phyloP scores from a whole-genome alignment of 2,888 invertebrate genomes.

The Ischnus inquisitorius region DNA sequence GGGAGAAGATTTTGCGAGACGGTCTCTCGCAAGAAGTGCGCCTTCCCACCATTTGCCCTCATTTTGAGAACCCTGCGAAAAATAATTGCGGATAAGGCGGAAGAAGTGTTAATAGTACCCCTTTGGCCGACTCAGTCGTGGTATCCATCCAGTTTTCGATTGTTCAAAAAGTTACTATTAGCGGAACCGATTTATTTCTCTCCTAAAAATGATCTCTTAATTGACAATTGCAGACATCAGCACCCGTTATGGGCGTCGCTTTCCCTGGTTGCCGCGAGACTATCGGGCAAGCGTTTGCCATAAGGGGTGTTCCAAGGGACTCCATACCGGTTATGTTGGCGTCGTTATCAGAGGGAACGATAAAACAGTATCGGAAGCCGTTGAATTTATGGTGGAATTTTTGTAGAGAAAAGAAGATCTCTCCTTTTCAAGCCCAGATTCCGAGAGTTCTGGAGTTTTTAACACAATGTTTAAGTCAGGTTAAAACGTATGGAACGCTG shows the following conservation, averaged over 20 bases:
- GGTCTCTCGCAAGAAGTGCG: constrained; percentile 34
- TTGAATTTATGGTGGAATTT: constrained; percentile 73
- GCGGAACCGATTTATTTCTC: constrained; percentile 61
- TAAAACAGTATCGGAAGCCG: constrained; percentile 72
- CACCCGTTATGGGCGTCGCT: constrained; percentile 69
- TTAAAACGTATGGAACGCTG: constrained; percentile 71
- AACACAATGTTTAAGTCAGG: constrained; percentile 31
- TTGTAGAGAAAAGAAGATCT: constrained; percentile 55
- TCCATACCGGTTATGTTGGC: constrained; percentile 63
- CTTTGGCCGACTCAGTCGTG: constrained; percentile 62
- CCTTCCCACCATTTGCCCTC: constrained; percentile 48
- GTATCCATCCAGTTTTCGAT: too few relatives aligned
- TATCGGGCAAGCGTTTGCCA: constrained; percentile 70
- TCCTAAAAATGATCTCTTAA: constrained; percentile 67
- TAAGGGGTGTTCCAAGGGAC: constrained; percentile 61
- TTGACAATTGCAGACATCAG: constrained; percentile 68
- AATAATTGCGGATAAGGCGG: constrained; percentile 30
- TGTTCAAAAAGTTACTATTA: constrained; percentile 64
- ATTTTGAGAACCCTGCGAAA: constrained; percentile 35
- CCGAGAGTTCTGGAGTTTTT: constrained; percentile 37
- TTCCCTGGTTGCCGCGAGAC: constrained; percentile 73
- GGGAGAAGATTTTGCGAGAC: constrained; percentile 35
- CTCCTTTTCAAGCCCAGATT: constrained; percentile 18
- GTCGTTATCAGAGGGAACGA: constrained; percentile 69
- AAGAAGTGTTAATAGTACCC: constrained; percentile 45